phyloP scores from a whole-genome alignment of 1,140 invertebrate genomes.

The Temnothorax longispinosus region DNA sequence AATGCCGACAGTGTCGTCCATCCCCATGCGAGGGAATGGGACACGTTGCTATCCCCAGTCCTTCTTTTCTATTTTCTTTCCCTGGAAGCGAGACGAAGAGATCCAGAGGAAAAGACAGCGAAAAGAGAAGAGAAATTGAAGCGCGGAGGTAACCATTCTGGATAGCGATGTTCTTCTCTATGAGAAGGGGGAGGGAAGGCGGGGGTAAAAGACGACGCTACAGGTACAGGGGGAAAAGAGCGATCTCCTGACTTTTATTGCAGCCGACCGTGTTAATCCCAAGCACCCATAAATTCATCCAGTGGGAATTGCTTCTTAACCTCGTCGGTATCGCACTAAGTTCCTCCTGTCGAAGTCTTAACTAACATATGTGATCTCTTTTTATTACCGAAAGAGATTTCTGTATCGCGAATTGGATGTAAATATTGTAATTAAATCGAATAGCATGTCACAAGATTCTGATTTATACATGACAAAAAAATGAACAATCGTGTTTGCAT shows the following conservation, averaged over 20 bases:
- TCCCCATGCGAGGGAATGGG: slow-evolving; percentile 25
- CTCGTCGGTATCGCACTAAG: slow-evolving; percentile 58
- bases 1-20: slow-evolving; percentile 61
- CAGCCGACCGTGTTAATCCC: slow-evolving; percentile 75
- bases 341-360: slow-evolving; percentile 71
- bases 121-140: slow-evolving; percentile 5
- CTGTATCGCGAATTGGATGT: neutral
- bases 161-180: slow-evolving; percentile 27
- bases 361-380: slow-evolving; percentile 65
- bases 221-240: neutral
- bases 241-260: slow-evolving; percentile 77
- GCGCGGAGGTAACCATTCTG: slow-evolving; percentile 31
- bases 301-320: slow-evolving; percentile 78
- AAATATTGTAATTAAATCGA: neutral
- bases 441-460: neutral
- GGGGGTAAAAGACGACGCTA: slow-evolving; percentile 15
- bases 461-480: neutral
- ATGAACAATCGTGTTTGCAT: neutral
- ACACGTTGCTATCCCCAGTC: neutral
- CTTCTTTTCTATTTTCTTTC: slow-evolving; percentile 44
- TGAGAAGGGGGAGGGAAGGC: neutral
- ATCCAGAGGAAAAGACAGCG: slow-evolving; percentile 32
- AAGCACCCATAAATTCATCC: slow-evolving; percentile 79
- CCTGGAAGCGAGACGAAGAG: neutral
- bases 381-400: neutral